Evolutionary conservation across 2,797 vertebrate species (phyloP).

Genomic region (Halcyon badia): DNA sequence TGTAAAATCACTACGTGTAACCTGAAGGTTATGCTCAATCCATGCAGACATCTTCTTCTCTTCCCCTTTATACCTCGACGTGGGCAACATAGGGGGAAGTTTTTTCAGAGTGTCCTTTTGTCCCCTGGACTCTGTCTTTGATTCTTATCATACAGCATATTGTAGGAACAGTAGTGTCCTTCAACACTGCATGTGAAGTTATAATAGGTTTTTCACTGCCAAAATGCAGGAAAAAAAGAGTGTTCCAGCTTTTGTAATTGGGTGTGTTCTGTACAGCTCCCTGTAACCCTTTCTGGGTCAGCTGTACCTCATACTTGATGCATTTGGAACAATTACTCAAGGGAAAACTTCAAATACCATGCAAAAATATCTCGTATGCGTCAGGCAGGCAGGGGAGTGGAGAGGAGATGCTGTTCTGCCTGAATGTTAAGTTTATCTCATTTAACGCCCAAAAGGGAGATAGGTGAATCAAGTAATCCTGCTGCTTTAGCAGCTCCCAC

Average conservation of each 20-base stretch:
- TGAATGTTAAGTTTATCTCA: not conserved
- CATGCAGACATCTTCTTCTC: not conserved
- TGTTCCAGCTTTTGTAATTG: not conserved
- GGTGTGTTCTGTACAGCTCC: not conserved
- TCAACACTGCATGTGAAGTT: not conserved
- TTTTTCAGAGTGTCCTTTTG: not conserved
- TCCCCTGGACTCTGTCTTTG: not conserved
- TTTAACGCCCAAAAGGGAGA: not conserved
- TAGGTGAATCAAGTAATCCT: not conserved
- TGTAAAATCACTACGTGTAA: not conserved
- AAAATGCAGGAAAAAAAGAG: not conserved
- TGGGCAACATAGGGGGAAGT: not conserved
- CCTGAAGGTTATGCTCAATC: not conserved
- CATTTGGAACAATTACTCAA: not conserved
- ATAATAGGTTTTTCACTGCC: not conserved
- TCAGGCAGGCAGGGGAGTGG: not conserved
- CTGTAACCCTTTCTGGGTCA: not conserved
- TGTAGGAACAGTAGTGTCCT: not conserved
- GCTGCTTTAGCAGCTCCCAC: not conserved
- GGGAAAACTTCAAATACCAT: not conserved
- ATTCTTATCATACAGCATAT: not conserved
- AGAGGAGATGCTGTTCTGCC: not conserved
- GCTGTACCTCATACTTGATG: not conserved
- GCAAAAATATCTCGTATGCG: not conserved
- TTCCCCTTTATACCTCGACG: not conserved